Evolutionary conservation across 2,797 vertebrate species (phyloP).

Genomic region (Emydoidea blandingii): DNA sequence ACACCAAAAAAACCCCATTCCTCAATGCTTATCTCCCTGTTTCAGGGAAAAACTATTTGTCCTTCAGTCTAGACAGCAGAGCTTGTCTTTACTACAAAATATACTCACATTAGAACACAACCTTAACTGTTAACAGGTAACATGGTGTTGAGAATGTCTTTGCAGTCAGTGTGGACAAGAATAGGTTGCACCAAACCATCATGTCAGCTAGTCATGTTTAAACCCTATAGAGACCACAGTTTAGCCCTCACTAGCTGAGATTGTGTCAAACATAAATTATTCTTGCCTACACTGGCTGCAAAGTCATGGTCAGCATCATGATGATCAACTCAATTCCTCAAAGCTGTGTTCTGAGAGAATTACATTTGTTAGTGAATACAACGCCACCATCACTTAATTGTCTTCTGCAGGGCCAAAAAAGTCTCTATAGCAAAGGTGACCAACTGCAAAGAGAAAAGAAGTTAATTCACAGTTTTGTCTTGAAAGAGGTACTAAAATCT

Average conservation of each 20-base stretch:
- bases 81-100: conserved; percentile 1
- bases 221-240: not conserved
- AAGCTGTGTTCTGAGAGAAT: not conserved
- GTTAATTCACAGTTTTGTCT: not conserved
- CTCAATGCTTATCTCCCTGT: not conserved
- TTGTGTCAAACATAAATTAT: not conserved
- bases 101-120: conserved; percentile 16
- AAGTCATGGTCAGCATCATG: not conserved
- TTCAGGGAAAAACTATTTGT: conserved; percentile 30
- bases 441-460: not conserved
- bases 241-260: not conserved
- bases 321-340: conserved; percentile 21
- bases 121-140: not conserved
- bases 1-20: not conserved
- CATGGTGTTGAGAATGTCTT: not conserved
- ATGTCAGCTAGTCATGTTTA: not conserved
- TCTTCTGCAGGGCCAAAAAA: not conserved
- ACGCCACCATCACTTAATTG: conserved; percentile 21
- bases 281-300: not conserved
- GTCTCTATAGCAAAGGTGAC: not conserved
- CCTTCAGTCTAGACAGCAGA: not conserved
- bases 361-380: not conserved
- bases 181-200: not conserved
- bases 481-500: not conserved
- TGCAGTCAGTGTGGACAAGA: not conserved